Base-by-base conservation (phyloP, 1,140 invertebrate genomes). In the Melipona quadrifasciata region DNA sequence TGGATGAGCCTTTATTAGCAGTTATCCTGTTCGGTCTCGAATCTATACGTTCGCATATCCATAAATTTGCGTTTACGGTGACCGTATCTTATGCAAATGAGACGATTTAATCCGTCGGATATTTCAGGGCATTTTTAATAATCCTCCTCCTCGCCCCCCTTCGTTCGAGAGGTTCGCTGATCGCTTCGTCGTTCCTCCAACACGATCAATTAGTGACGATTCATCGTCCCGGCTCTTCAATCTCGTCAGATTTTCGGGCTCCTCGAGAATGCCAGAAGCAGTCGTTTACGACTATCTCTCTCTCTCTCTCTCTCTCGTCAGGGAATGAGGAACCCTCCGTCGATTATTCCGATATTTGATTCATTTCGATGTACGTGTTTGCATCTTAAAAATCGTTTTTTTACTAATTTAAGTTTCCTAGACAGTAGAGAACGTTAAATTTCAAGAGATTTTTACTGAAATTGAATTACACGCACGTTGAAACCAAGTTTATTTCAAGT, bases 21-120 rank as follows among this genome's bases (percentile, higher is more conserved):
- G 93, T 94, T 94, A 94, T 93, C 89, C 90, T 89, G 91, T 93
- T 93, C 89, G 86, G 90, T 91, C 91, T 92, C 91, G 93, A 94
- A 94, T 94, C 94, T 93, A 94, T 94, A 94, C 91, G 90, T 92
- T 91, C 91, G 87, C 92, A 92, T 93, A 94, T 93, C 89, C 93
- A 93, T 94, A 94, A 94, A 94, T 94, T 94, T 88, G 90, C 91
- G 90, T 94, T 94, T 93, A 94, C 93, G 90, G 87, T 92, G 93
- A 93, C 80, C 93, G 92, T 94, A 94, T 94, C 92, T 94, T 94
- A 95, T 95, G 94, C 93, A 95, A 95, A 95, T 94, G 89, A 94
- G 94, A 93, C 92, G 92, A 93, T 94, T 94, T 93, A 93, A 94
- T 94, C 91, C 91, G 87, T 72, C 88, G 87, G 90, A 92, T 93